A percentile compares a stretch with the other conserved stretches of the same genome.
These are phyloP conservation scores for Nyctalus aviator DNA, from an alignment of 2,797 vertebrate genomes.

Conservation along the genomic window DNA sequence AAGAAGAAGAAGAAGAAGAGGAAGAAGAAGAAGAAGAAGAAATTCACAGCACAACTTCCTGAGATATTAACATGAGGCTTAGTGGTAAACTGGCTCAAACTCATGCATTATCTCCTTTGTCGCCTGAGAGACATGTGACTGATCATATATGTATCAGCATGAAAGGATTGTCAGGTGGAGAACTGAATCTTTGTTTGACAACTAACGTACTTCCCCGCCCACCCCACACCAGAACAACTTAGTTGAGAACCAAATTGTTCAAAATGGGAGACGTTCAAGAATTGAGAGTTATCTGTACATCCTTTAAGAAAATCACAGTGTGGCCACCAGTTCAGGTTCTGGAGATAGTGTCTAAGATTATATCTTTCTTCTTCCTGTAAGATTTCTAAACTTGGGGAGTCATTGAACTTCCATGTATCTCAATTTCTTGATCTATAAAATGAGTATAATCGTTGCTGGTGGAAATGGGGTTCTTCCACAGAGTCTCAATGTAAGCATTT, in stretches of 20 bases:
- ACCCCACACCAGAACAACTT: not conserved
- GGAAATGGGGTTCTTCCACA: not conserved
- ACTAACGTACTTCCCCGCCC: not conserved
- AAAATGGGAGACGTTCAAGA: not conserved
- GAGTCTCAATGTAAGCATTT: not conserved
- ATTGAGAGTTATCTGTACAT: not conserved
- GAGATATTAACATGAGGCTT: not conserved
- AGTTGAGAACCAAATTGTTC: not conserved
- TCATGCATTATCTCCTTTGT: not conserved
- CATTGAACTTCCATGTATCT: not conserved
- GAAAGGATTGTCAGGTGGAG: not conserved
- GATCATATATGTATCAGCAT: not conserved
- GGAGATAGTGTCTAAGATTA: not conserved
- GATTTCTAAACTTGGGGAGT: not conserved
- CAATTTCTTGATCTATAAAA: slow-evolving; percentile 4
- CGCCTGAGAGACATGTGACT: not conserved
- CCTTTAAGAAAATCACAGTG: not conserved
- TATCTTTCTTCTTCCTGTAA: not conserved
- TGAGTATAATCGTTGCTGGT: not conserved
- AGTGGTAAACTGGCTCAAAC: not conserved
- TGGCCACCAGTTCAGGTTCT: not conserved
- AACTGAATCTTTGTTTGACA: not conserved
- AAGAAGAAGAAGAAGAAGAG: too few relatives aligned
- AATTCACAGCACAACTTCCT: not conserved
- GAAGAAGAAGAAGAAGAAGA: not conserved